Evolutionary conservation across 2,888 invertebrate species (phyloP).

Genomic region (Petrolisthes cinctipes): DNA sequence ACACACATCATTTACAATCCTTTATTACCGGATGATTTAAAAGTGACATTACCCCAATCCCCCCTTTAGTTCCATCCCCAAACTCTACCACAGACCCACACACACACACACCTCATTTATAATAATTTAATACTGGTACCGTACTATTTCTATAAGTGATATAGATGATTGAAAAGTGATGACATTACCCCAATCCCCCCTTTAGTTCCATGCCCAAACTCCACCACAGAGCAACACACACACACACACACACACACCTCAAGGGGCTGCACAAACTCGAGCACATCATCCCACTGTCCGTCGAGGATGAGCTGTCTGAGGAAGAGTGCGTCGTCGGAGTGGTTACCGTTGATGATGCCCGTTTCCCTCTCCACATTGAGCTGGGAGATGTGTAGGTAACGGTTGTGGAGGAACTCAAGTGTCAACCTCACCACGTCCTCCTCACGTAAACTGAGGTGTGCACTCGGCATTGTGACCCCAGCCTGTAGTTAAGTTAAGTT

Average conservation of each 20-base stretch:
- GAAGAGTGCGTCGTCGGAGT: slow-evolving; percentile 93
- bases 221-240: neutral
- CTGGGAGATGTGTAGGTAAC: slow-evolving; percentile 89
- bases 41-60: neutral
- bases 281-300: slow-evolving; percentile 97
- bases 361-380: slow-evolving; percentile 78
- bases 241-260: slow-evolving; percentile 68
- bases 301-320: slow-evolving; percentile 93
- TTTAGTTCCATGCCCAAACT: neutral
- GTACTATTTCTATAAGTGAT: neutral
- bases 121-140: neutral
- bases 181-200: neutral
- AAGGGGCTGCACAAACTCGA: slow-evolving; percentile 95
- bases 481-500: too few species aligned
- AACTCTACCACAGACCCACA: neutral
- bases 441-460: slow-evolving; percentile 86
- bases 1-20: neutral
- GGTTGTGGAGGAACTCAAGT: slow-evolving; percentile 87
- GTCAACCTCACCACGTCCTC: slow-evolving; percentile 89
- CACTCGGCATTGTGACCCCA: slow-evolving; percentile 78
- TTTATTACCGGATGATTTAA: neutral
- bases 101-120: neutral
- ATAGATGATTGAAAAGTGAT: neutral
- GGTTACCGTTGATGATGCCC: slow-evolving; percentile 92
- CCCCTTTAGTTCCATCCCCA: neutral